Base-by-base conservation (phyloP, 2,113 vertebrate species). In the Salvelinus sp. region DNA sequence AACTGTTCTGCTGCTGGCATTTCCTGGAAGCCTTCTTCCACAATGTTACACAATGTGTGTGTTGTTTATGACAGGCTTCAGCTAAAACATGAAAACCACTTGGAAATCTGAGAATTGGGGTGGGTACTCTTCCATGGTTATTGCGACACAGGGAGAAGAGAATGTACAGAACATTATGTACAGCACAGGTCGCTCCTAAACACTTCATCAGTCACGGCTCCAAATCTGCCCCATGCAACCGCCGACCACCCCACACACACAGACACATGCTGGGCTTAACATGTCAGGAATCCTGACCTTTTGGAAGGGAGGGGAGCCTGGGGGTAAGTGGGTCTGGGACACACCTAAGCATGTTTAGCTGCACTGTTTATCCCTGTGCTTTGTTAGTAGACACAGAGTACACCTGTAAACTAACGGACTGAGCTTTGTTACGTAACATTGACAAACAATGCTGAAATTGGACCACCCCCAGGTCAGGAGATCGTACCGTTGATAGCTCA, bases 1-100 rank as follows among this genome's bases (percentile, higher is more conserved):
- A 82, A 70, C 75, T 78, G 82, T 85, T 84, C 86, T 57, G 47
- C 80, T 76, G 16, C 20, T 75, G 68, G 48, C 13, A 79, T 78
- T 91, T 92, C 88, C 81, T 92, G 79, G 89, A 89, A 90, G 80
- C 84, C 71, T 72, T 86, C 76, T 91, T 91, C 74, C 86, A 81
- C 87, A 91, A 88, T 86, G 72, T 91, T 90, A 76, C 86, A 81
- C 88, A 91, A 88, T 86, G 72, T 85, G 86, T 86, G 74, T 86
- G 89, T 82, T 85, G 70, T 81, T 76, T 73, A 62, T 78, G 54
- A 23, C 79, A n/a, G 30, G 60, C 60, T 33, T 81, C 86, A 85
- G 74, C 82, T 85, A 83, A 83, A 83, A 0, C 63, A 79, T 74
- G 62, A 79, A 73, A 58, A 25, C 50, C 2, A 25, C 69, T 72